A percentile compares a stretch with the other conserved stretches of the same genome.
Conservation (phyloP, 2,797 vertebrate species). For the Hippocampus kuda region DNA sequence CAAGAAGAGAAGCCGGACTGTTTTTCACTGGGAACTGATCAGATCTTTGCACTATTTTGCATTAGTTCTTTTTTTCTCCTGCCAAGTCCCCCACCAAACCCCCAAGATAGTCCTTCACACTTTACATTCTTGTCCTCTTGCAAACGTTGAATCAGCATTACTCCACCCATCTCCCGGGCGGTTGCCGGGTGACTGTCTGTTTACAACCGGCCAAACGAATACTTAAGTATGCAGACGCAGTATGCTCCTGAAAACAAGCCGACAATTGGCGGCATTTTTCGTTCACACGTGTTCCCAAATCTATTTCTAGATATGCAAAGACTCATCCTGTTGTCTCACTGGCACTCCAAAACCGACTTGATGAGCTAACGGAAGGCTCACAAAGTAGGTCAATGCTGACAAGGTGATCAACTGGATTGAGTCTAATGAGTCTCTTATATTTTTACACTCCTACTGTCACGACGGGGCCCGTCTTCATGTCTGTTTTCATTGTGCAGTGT, state of each 20-base stretch:
- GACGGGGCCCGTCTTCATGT: neutral
- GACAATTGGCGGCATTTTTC: neutral
- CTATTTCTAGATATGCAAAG: neutral
- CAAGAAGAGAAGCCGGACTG: too few species aligned
- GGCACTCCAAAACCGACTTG: neutral
- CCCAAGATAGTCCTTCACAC: neutral
- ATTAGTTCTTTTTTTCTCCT: neutral
- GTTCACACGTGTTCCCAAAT: neutral
- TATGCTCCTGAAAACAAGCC: neutral
- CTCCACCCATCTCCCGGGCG: neutral
- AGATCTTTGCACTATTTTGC: neutral
- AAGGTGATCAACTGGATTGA: too few species aligned
- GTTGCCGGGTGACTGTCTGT: conserved; percentile 3
- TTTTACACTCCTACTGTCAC: neutral
- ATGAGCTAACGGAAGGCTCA: neutral
- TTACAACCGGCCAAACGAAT: neutral
- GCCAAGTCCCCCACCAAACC: neutral
- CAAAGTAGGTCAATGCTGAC: neutral
- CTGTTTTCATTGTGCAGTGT: neutral
- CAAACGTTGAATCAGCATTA: neutral
- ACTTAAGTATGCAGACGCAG: neutral
- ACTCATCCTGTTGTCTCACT: neutral
- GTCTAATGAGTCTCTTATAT: neutral
- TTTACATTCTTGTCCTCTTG: neutral
- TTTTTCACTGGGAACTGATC: too few species aligned